Evolutionary conservation across 92 coral and sea anemone species (phyloP).

Genomic region (Parazoanthus darwini): DNA sequence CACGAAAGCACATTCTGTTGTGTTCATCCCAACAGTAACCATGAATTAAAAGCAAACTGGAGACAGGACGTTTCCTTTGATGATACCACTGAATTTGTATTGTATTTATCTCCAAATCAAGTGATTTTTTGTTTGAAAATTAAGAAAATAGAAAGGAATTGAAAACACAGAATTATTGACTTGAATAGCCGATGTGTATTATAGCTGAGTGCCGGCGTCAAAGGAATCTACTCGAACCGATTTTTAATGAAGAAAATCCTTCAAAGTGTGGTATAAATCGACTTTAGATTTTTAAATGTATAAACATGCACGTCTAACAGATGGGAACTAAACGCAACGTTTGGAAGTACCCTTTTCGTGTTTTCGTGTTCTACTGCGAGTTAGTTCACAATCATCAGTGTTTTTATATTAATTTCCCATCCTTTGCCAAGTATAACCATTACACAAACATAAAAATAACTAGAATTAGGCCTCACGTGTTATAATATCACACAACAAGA

Average conservation of each 20-base stretch:
- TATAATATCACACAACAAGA: background rate
- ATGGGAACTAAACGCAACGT: background rate
- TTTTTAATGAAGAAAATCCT: background rate
- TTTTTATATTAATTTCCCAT: background rate
- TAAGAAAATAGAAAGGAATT: background rate
- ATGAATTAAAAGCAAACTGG: background rate
- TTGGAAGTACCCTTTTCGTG: background rate
- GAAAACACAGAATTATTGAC: background rate
- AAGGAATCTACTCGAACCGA: background rate
- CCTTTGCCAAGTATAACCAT: no score
- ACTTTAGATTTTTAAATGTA: background rate
- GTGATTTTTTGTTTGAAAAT: background rate
- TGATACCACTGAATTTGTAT: background rate
- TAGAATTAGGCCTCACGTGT: background rate
- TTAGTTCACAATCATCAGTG: background rate
- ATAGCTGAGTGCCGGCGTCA: background rate
- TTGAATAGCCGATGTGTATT: background rate
- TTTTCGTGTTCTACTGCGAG: background rate
- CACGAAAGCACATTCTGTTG: background rate
- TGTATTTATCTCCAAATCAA: background rate
- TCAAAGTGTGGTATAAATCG: no score
- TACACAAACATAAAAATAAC: no score
- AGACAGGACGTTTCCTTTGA: background rate
- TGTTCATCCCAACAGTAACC: background rate
- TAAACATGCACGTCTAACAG: background rate